phyloP scores from a whole-genome alignment of 2,797 vertebrate genomes.

The Strix occidentalis region DNA sequence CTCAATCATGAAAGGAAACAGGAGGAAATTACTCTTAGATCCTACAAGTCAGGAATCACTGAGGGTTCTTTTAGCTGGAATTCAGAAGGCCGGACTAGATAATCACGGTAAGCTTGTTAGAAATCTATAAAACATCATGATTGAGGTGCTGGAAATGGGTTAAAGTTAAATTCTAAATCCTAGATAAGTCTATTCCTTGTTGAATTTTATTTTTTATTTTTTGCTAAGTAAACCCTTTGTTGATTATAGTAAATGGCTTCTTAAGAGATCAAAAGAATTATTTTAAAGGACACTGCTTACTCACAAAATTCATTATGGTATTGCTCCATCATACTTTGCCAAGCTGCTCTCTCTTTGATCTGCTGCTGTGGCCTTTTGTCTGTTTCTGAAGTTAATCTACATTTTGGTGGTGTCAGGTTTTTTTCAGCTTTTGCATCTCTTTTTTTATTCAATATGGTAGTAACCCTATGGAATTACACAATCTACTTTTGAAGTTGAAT shows the following conservation, averaged over 20 bases:
- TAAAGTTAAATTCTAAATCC: constrained; percentile 48
- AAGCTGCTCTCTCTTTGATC: constrained; percentile 72
- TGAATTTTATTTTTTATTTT: neutral
- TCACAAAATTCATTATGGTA: constrained; percentile 78
- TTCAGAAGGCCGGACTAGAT: neutral
- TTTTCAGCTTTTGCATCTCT: constrained; percentile 37
- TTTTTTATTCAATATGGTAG: constrained; percentile 31
- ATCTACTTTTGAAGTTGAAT: constrained; percentile 21
- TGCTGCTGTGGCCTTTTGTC: constrained; percentile 64
- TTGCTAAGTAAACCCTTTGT: constrained; percentile 62
- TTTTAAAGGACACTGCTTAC: constrained; percentile 71
- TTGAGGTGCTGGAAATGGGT: constrained; percentile 1
- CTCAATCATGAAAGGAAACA: constrained; percentile 22
- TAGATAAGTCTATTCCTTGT: constrained; percentile 5
- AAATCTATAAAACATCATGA: neutral
- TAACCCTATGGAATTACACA: constrained; percentile 28
- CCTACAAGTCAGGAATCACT: neutral
- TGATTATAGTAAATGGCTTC: constrained; percentile 73
- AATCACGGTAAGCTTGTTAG: neutral
- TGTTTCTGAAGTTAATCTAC: constrained; percentile 71
- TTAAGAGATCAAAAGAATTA: constrained; percentile 73
- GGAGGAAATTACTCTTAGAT: constrained; percentile 1
- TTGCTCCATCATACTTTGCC: constrained; percentile 54
- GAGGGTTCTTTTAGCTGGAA: neutral
- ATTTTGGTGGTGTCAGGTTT: constrained; percentile 69